phyloP scores from a whole-genome alignment of 2,113 vertebrate species.

The Semicossyphus pulcher region DNA sequence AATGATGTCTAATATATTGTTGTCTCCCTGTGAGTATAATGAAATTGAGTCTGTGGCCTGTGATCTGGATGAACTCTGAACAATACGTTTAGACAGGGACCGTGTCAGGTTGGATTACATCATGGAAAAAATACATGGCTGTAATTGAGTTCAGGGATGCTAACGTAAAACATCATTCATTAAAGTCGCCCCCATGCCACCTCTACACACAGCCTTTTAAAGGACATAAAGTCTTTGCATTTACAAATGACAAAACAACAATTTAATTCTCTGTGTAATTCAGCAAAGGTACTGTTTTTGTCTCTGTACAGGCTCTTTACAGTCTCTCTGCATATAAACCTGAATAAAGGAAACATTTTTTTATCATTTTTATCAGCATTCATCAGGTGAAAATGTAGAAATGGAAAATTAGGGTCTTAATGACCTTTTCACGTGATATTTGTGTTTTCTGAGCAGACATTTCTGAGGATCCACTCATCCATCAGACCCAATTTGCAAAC shows the following conservation, averaged over 20 bases:
- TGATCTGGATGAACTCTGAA: slow-evolving; percentile 56
- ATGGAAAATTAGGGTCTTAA: too few relatives aligned
- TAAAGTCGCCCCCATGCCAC: too few relatives aligned
- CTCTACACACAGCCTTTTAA: too few relatives aligned
- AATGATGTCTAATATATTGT: too few relatives aligned
- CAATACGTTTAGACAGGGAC: slow-evolving; percentile 56
- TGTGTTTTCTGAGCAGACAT: not conserved
- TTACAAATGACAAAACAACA: too few relatives aligned
- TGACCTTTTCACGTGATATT: too few relatives aligned
- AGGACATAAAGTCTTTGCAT: too few relatives aligned
- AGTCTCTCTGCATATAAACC: not conserved
- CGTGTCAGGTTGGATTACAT: slow-evolving; percentile 32
- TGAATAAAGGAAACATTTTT: not conserved
- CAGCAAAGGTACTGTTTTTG: not conserved
- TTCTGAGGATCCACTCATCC: not conserved
- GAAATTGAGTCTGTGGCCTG: slow-evolving; percentile 9
- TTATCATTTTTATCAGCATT: too few relatives aligned
- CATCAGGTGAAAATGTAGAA: too few relatives aligned
- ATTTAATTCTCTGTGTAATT: not conserved
- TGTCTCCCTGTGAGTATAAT: slow-evolving; percentile 15
- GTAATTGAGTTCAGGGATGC: slow-evolving; percentile 23
- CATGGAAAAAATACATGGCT: slow-evolving; percentile 23
- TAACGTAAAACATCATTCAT: too few relatives aligned
- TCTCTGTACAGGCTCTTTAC: not conserved
- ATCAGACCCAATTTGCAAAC: not conserved